A percentile compares a stretch with the other conserved stretches of the same genome.
These are phyloP conservation scores for Drosophila recens DNA, from an alignment of 2,888 invertebrate genomes.

Conservation along the genomic window DNA sequence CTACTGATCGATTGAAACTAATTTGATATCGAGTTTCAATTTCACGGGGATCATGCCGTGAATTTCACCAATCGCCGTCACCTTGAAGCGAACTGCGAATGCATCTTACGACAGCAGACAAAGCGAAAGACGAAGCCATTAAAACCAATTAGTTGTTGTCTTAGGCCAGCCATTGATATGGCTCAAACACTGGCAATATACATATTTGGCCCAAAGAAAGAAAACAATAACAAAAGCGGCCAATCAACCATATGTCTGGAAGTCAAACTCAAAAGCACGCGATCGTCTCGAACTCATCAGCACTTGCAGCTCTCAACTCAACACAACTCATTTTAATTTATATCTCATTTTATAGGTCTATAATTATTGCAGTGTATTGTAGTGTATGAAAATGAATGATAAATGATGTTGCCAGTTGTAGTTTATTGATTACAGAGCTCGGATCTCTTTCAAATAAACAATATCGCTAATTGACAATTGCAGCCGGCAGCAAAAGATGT, in stretches of 20 bases:
- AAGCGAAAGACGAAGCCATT: conserved; percentile 34
- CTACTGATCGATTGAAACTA: neutral
- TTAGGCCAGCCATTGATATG: conserved; percentile 23
- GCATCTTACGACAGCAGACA: conserved; percentile 42
- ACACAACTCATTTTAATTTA: too few species aligned
- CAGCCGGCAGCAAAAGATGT: conserved; percentile 51
- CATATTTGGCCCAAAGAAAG: neutral
- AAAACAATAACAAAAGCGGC: conserved; percentile 50
- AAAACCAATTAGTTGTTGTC: conserved; percentile 40
- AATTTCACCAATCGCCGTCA: conserved; percentile 36
- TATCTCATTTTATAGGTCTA: conserved; percentile 15
- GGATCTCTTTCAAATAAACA: conserved; percentile 47
- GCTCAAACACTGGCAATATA: conserved; percentile 2
- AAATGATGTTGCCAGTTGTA: conserved; percentile 56
- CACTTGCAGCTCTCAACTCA: conserved; percentile 38
- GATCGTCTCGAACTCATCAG: conserved; percentile 29
- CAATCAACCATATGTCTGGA: conserved; percentile 40
- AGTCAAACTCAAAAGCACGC: conserved; percentile 41
- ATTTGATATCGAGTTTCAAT: conserved; percentile 11
- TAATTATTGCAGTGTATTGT: conserved; percentile 25
- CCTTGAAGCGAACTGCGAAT: conserved; percentile 32
- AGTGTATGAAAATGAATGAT: conserved; percentile 48
- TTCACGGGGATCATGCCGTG: conserved; percentile 32
- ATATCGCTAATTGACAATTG: conserved; percentile 67
- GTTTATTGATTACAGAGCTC: conserved; percentile 36